Conservation (phyloP, 2,888 invertebrate genomes). For the Aspidapion aeneum region DNA sequence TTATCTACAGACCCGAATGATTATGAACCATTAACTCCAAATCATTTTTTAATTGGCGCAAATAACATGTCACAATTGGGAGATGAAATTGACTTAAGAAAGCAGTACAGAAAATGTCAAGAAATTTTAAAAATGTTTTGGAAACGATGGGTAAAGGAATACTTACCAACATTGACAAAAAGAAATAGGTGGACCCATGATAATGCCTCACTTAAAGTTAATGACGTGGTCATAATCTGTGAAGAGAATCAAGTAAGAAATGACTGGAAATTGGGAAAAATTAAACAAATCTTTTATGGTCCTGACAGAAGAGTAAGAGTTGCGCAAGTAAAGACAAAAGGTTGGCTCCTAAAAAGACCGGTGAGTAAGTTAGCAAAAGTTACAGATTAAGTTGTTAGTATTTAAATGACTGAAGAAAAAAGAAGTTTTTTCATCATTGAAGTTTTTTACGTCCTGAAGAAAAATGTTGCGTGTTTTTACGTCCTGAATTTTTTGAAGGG, state of each 20-base stretch:
- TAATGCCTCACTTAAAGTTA: background rate
- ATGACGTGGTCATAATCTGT: conserved; percentile 5
- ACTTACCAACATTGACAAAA: conserved; percentile 1
- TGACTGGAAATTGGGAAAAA: conserved; percentile 7
- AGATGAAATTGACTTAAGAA: background rate
- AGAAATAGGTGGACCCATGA: conserved; percentile 32
- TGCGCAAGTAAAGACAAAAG: conserved; percentile 11
- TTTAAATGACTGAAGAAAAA: no score
- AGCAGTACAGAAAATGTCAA: conserved; percentile 1
- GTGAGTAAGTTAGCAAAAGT: conserved; percentile 6
- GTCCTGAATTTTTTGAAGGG: no score
- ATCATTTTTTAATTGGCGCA: background rate
- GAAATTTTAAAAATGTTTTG: conserved; percentile 5
- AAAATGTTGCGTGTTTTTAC: no score
- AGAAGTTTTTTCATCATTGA: no score
- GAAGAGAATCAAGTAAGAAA: conserved; percentile 9
- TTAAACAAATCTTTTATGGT: background rate
- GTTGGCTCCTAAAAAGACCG: no score
- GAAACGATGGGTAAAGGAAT: conserved; percentile 6
- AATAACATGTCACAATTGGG: background rate
- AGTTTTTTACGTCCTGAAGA: no score
- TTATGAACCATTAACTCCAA: background rate
- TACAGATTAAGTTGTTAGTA: no score
- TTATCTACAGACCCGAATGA: background rate
- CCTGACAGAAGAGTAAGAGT: conserved; percentile 8